A percentile compares a stretch with the other conserved stretches of the same genome.
These are phyloP conservation scores for Myotis daubentonii DNA, from an alignment of 2,797 vertebrate species.

Conservation along the genomic window DNA sequence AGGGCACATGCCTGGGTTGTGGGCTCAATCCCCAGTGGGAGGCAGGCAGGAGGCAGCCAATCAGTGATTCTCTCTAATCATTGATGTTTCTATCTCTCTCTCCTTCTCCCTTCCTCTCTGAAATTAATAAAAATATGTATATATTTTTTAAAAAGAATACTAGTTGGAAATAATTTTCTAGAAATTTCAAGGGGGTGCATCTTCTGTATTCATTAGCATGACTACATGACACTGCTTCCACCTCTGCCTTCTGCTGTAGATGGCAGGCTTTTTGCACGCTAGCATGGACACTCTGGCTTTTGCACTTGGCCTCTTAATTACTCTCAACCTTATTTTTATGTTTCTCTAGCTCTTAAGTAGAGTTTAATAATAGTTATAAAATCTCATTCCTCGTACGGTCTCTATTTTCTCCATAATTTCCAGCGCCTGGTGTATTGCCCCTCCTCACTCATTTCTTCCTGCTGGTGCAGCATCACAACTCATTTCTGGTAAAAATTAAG, in stretches of 20 bases:
- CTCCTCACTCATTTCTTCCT: not conserved
- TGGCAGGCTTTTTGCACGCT: not conserved
- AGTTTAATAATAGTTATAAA: not conserved
- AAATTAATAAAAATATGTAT: too few species aligned
- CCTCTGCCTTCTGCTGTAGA: not conserved
- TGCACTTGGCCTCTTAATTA: not conserved
- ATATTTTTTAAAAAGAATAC: not conserved
- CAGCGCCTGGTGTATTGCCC: too few species aligned
- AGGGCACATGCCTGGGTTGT: too few species aligned
- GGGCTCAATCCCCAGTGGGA: too few species aligned
- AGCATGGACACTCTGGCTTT: not conserved
- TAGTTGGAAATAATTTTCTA: not conserved
- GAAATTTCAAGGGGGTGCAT: not conserved
- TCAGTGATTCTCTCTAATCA: too few species aligned
- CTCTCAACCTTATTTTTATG: not conserved
- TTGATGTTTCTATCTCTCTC: too few species aligned
- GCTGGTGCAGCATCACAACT: not conserved
- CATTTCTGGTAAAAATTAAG: not conserved
- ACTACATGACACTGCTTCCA: not conserved
- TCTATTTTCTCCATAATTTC: not conserved
- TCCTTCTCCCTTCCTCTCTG: too few species aligned
- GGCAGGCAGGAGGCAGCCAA: too few species aligned
- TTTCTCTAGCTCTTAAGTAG: not conserved
- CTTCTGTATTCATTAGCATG: not conserved
- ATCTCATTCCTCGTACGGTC: not conserved